A percentile compares a stretch with the other conserved stretches of the same genome.
phyloP scores from a whole-genome alignment of 2,113 vertebrate species.

The Urocynchramus pylzowi region DNA sequence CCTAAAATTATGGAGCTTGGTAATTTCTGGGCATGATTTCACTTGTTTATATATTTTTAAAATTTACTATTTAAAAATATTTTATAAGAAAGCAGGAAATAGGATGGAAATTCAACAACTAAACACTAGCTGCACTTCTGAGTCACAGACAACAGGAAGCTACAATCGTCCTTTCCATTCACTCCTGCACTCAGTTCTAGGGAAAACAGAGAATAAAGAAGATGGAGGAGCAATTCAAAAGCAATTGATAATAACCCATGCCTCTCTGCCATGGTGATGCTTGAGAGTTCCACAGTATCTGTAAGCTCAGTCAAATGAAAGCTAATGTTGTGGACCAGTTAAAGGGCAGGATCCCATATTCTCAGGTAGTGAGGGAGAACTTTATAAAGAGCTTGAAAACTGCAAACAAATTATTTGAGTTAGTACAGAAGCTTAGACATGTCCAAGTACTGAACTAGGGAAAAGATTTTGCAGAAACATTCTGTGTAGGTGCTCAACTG shows the following conservation, averaged over 20 bases:
- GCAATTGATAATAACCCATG: not conserved
- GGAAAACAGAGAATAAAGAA: not conserved
- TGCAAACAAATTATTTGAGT: not conserved
- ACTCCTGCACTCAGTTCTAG: not conserved
- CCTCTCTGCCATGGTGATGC: not conserved
- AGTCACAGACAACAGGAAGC: not conserved
- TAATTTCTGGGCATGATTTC: conserved; percentile 26
- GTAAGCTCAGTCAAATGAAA: not conserved
- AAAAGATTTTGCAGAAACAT: not conserved
- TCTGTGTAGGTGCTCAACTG: not conserved
- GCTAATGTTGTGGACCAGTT: not conserved
- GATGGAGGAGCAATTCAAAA: not conserved
- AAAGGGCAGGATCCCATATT: not conserved
- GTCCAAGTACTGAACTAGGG: not conserved
- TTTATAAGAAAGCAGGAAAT: not conserved
- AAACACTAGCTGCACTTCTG: not conserved
- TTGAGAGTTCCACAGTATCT: not conserved
- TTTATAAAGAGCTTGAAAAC: not conserved
- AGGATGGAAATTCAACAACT: not conserved
- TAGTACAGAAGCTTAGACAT: not conserved
- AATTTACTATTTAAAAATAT: conserved; percentile 12
- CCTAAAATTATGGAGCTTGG: not conserved
- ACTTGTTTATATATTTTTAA: not conserved
- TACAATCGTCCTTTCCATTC: not conserved
- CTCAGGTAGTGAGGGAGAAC: not conserved